These are phyloP conservation scores for Aeoliscus strigatus DNA, from an alignment of 2,797 vertebrate species.

Conservation along the genomic window DNA sequence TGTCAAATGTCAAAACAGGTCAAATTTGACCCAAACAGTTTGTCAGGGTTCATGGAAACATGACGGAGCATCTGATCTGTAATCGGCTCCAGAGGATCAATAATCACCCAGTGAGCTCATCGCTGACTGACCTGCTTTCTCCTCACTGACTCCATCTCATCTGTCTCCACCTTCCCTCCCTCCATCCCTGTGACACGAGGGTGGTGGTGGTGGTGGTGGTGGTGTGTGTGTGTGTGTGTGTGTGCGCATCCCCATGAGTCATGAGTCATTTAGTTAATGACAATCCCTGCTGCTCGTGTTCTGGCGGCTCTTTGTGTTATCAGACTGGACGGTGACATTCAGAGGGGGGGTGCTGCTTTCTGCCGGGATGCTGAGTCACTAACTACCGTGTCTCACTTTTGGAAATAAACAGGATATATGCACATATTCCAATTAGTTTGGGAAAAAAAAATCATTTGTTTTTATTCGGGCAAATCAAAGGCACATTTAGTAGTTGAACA, in stretches of 20 bases:
- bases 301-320: conserved; percentile 30
- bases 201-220: too few relatives aligned
- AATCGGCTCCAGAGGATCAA: conserved; percentile 55
- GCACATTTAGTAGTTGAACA: too few relatives aligned
- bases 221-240: too few relatives aligned
- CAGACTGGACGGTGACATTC: conserved; percentile 28
- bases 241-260: too few relatives aligned
- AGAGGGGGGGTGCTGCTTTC: too few relatives aligned
- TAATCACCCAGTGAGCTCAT: conserved; percentile 34
- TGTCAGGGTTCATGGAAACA: conserved; percentile 10
- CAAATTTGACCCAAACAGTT: conserved; percentile 21
- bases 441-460: too few relatives aligned
- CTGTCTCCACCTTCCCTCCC: background rate
- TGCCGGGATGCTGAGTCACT: conserved; percentile 35
- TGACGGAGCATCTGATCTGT: conserved; percentile 42
- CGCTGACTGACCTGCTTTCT: conserved; percentile 40
- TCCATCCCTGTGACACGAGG: background rate
- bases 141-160: conserved; percentile 11
- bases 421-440: too few relatives aligned
- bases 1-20: too few relatives aligned
- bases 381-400: background rate
- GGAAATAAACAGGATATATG: too few relatives aligned
- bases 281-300: conserved; percentile 34
- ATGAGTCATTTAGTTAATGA: conserved; percentile 55
- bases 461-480: too few relatives aligned